Base-by-base conservation (phyloP, 2,888 invertebrate species). In the Synergus itoensis region DNA sequence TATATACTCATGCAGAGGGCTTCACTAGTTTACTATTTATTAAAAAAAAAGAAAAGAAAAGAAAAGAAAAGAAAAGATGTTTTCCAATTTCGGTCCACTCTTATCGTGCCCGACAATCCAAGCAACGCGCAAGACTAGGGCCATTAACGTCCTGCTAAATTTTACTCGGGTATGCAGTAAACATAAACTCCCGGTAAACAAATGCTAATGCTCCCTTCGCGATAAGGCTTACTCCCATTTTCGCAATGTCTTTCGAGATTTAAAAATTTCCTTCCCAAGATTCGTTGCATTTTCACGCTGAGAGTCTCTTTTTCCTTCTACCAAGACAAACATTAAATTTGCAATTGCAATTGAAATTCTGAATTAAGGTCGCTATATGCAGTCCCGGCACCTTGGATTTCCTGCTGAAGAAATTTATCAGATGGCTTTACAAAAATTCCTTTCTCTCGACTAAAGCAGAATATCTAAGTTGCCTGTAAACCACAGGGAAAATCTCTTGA, bases 1-100 rank as follows among this genome's bases (percentile, higher is more conserved):
- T 18, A n/a, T 8, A n/a, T 53, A n/a, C n/a, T 8, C 12, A 28
- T 60, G 60, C 21, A 21, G 60, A 60, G 12, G 9, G 53, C 53
- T 60, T 12, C 4, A 28, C 21, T 60, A 60, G 21, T 12, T 28
- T 60, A 21, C 0, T 21, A 60, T 4, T 60, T 48, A 64, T 53
- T 63, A 45, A 77, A 77, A 78, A 63, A 80, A 80, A 78, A 78
- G 78, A 77, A 36, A 36, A 36, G 3, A 2, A 36, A 36, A 28
- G 28, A 36, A 36, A 36, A 5, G 5, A 36, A 36, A 78, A 81
- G 77, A 78, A 83, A 83, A 83, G 84, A 82, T 84, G 83, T 84
- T 85, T 84, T 84, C 84, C 83, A 84, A 84, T 85, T 86, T 85
- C 83, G 84, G 85, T 82, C 81, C 80, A 81, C 81, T 84, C 83